A percentile compares a stretch with the other conserved stretches of the same genome.
Evolutionary conservation across 2,888 invertebrate genomes (phyloP).

Genomic region (Salticus scenicus): DNA sequence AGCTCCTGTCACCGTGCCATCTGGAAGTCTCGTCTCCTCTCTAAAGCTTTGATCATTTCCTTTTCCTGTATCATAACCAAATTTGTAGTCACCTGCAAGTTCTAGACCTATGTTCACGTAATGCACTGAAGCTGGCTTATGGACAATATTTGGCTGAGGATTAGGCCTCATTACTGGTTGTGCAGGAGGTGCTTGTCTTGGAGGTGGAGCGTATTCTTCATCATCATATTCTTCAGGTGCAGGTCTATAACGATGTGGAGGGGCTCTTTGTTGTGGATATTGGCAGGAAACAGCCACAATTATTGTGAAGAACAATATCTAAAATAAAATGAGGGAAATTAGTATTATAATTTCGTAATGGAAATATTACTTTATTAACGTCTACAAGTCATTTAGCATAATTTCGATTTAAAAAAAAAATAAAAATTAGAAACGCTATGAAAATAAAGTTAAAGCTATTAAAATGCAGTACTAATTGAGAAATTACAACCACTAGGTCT

Average conservation of each 20-base stretch:
- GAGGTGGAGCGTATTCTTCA: background rate
- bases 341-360: too few relatives aligned
- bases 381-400: too few relatives aligned
- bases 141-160: background rate
- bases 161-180: background rate
- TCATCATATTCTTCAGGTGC: conserved; percentile 19
- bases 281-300: conserved; percentile 24
- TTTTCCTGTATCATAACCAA: conserved; percentile 70
- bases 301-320: conserved; percentile 36
- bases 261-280: conserved; percentile 37
- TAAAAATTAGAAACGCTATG: too few relatives aligned
- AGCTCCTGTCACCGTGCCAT: conserved; percentile 69
- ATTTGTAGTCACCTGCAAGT: conserved; percentile 70
- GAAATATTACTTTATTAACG: too few relatives aligned
- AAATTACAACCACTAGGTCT: too few relatives aligned
- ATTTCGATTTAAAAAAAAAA: too few relatives aligned
- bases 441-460: too few relatives aligned
- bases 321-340: too few relatives aligned
- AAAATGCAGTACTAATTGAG: too few relatives aligned
- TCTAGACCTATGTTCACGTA: conserved; percentile 67
- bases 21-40: conserved; percentile 70
- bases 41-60: conserved; percentile 66
- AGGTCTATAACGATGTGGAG: conserved; percentile 13
- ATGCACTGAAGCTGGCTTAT: conserved; percentile 62
- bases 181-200: background rate